Base-by-base conservation (phyloP, 1,140 invertebrate species). In the Mamestra configurata region DNA sequence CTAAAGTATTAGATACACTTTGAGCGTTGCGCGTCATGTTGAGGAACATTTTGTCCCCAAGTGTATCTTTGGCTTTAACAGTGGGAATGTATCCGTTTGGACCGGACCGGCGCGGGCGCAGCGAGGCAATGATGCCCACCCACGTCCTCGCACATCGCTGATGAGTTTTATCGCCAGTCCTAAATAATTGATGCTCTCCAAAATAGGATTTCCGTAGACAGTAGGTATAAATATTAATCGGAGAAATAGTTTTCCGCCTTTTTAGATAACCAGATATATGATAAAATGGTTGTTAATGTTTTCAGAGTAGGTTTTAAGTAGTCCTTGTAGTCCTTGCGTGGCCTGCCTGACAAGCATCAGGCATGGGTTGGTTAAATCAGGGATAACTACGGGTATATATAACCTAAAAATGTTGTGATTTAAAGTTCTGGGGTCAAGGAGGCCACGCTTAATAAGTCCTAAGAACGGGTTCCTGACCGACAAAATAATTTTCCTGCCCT, bases 121-220 rank as follows among this genome's bases (percentile, higher is more conserved):
- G 43, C 43, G 43, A 57, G 20, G 24, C 55, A 20, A 31, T 68
- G 64, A 68, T 40, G 40, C 64, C 64, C 64, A 40, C 64, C 64
- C 64, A 68, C 64, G 64, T 68, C 27, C 27, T 18, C 40, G 46
- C 64, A 68, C 37, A 24, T 13, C 40, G 4, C 64, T 68, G 64
- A 68, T 68, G 64, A 68, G 40, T 68, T 68, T 68, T 68, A 68
- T 68, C 49, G 64, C 64, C 15, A 46, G 20, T 27, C 40, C 64
- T 68, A 40, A 68, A 68, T 68, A 68, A 68, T 68, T 68, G 64
- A 68, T 46, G 22, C 64, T 22, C 20, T 61, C 59, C 37, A 40
- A 66, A 66, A 49, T 15, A 68, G 64, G 64, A 68, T 68, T 68
- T 68, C 64, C 64, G 64, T 46, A 24, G 18, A 43, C 7, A 55